Evolutionary conservation across 2,797 vertebrate species (phyloP).

Genomic region (Lagodon rhomboides): DNA sequence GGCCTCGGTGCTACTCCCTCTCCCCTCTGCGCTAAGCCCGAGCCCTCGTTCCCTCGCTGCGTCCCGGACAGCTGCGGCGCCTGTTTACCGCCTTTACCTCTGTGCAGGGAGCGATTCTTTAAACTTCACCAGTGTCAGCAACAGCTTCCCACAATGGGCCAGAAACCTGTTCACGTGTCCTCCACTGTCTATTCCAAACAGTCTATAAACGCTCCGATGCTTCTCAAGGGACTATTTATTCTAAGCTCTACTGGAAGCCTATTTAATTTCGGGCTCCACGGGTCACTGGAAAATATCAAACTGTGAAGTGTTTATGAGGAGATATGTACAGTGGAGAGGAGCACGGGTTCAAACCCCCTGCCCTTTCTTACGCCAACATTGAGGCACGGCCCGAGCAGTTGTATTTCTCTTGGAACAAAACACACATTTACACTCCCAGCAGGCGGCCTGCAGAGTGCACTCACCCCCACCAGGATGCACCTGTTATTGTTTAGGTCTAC

Average conservation of each 20-base stretch:
- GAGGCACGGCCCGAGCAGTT: slow-evolving; percentile 14
- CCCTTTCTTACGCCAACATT: slow-evolving; percentile 31
- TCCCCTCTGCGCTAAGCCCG: slow-evolving; percentile 37
- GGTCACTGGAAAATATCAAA: slow-evolving; percentile 53
- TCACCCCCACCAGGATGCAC: slow-evolving; percentile 41
- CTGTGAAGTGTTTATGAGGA: slow-evolving; percentile 55
- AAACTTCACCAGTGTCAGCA: slow-evolving; percentile 59
- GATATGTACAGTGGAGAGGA: not conserved
- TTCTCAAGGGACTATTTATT: slow-evolving; percentile 51
- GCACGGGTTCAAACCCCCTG: slow-evolving; percentile 27
- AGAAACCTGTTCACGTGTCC: slow-evolving; percentile 2
- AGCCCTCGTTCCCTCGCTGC: slow-evolving; percentile 35
- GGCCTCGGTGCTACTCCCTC: slow-evolving; percentile 43
- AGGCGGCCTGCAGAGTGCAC: slow-evolving; percentile 14
- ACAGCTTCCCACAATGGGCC: slow-evolving; percentile 1
- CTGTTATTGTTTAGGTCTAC: slow-evolving; percentile 29
- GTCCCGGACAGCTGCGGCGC: slow-evolving; percentile 73
- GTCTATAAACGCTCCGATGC: slow-evolving; percentile 48
- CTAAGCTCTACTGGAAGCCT: slow-evolving; percentile 34
- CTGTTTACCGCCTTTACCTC: slow-evolving; percentile 53
- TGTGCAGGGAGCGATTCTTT: slow-evolving; percentile 46
- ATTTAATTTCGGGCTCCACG: slow-evolving; percentile 47
- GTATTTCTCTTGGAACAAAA: slow-evolving; percentile 49
- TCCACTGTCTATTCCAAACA: slow-evolving; percentile 27
- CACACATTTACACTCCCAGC: slow-evolving; percentile 40